phyloP scores from a whole-genome alignment of 2,888 invertebrate genomes.

The Athripsodes cinereus region DNA sequence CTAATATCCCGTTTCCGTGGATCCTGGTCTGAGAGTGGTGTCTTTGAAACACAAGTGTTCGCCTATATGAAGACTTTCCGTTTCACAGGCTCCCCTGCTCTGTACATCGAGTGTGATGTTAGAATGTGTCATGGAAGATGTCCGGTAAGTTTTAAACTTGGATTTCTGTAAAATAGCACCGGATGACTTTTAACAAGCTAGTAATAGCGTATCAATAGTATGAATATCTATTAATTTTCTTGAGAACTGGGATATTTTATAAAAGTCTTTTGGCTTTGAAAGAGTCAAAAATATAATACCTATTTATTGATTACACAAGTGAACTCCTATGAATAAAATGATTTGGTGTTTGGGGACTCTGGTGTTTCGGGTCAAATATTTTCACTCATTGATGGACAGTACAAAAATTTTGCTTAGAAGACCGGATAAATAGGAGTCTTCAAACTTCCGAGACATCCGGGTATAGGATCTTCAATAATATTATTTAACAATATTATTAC shows the following conservation, averaged over 20 bases:
- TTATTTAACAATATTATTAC: no score
- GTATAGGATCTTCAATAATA: no score
- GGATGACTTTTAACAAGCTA: not conserved
- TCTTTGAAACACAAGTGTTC: slow-evolving; percentile 89
- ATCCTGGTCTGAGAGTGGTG: slow-evolving; percentile 86
- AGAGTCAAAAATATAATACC: no score
- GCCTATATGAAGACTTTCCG: slow-evolving; percentile 94
- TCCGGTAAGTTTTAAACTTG: slow-evolving; percentile 59
- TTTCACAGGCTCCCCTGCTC: slow-evolving; percentile 88
- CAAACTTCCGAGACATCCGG: no score
- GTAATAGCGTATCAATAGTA: not conserved
- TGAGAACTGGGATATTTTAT: not conserved
- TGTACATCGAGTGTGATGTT: slow-evolving; percentile 92
- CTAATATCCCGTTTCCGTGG: slow-evolving; percentile 87
- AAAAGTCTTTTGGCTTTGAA: not conserved
- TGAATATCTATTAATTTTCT: not conserved
- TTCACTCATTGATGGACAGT: no score
- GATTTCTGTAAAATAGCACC: not conserved
- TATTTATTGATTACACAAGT: no score
- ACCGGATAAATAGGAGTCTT: no score
- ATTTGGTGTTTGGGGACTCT: no score
- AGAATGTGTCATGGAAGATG: slow-evolving; percentile 93
- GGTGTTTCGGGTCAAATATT: no score
- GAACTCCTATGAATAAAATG: no score
- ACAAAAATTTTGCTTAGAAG: no score